phyloP scores from a whole-genome alignment of 2,888 invertebrate genomes.

The Agrypnus murinus region DNA sequence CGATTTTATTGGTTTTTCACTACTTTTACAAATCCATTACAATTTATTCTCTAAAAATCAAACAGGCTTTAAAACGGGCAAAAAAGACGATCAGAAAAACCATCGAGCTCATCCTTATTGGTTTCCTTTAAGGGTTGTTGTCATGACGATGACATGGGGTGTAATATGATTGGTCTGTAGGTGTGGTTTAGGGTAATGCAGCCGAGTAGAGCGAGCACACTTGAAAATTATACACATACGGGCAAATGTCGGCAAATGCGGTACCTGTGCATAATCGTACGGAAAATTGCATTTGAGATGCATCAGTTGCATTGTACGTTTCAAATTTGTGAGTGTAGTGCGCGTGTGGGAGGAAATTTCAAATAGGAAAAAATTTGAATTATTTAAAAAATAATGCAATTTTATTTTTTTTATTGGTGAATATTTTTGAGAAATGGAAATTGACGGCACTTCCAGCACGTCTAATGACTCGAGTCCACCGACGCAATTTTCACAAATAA shows the following conservation, averaged over 20 bases:
- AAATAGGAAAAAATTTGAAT: no score
- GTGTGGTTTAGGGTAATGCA: conserved; percentile 29
- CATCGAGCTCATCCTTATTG: conserved; percentile 57
- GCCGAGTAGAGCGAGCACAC: conserved; percentile 47
- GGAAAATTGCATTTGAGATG: conserved; percentile 41
- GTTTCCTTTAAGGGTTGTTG: conserved; percentile 59
- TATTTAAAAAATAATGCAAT: no score
- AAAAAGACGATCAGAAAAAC: no score
- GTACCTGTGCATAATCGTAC: conserved; percentile 44
- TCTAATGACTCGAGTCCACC: conserved; percentile 67
- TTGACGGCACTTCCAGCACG: conserved; percentile 64
- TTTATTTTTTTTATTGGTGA: no score
- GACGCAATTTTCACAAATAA: conserved; percentile 57
- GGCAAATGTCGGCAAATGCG: conserved; percentile 33
- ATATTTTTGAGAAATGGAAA: conserved; percentile 58
- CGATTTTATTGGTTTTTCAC: no score
- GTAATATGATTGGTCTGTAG: conserved; percentile 24
- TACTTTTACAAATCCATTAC: no score
- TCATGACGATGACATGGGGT: conserved; percentile 58
- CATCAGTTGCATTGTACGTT: conserved; percentile 16
- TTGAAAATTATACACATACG: conserved; percentile 54
- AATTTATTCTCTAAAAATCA: no score
- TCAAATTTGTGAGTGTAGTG: not conserved
- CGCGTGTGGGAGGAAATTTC: not conserved
- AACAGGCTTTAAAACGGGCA: no score